These are phyloP conservation scores for Microctonus hyperodae DNA, from an alignment of 2,888 invertebrate species.

Conservation along the genomic window DNA sequence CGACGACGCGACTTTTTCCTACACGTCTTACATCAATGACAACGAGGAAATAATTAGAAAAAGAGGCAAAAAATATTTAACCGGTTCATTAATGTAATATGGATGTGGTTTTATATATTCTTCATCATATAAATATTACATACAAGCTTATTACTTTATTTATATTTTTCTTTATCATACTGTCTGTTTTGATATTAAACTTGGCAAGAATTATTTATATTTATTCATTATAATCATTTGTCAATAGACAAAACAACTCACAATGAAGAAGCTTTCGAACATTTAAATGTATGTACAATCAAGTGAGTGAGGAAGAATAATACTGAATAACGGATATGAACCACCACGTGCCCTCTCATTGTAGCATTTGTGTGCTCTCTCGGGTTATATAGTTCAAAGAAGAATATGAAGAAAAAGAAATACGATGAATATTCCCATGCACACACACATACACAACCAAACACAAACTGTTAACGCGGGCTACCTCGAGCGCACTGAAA, in stretches of 20 bases:
- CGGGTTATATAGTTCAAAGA: not conserved
- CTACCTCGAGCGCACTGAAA: conserved; percentile 50
- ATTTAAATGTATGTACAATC: not conserved
- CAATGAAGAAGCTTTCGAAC: not conserved
- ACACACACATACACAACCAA: not conserved
- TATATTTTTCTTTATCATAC: not conserved
- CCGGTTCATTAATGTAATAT: too few species aligned
- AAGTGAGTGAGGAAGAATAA: not conserved
- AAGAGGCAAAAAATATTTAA: too few species aligned
- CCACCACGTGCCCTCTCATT: not conserved
- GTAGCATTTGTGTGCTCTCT: not conserved
- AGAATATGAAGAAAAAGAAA: not conserved
- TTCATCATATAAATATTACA: too few species aligned
- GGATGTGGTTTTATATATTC: not conserved
- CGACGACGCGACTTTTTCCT: too few species aligned
- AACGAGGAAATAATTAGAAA: too few species aligned
- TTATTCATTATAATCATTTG: too few species aligned
- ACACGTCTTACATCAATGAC: too few species aligned
- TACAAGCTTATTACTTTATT: not conserved
- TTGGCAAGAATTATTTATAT: not conserved
- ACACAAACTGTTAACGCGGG: conserved; percentile 37
- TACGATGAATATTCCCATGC: not conserved
- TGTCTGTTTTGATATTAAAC: not conserved
- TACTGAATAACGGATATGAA: not conserved
- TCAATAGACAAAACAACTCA: not conserved